Evolutionary conservation across 92 coral and sea anemone species (phyloP).

Genomic region (Montipora capitata): DNA sequence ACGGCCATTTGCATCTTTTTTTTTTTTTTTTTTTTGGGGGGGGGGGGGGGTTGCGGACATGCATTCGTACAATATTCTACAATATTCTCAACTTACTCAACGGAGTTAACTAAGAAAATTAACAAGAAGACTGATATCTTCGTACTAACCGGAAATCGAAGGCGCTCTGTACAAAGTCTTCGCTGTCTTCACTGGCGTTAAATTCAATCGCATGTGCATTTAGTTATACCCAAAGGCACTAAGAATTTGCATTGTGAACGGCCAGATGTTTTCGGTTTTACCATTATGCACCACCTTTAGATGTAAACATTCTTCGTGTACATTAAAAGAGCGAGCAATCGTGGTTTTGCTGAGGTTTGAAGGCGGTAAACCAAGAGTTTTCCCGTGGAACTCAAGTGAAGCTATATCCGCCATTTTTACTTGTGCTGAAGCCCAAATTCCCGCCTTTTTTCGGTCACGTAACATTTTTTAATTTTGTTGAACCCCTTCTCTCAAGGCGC

Average conservation of each 20-base stretch:
- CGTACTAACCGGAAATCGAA: neutral
- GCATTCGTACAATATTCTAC: too few species aligned
- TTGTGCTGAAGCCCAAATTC: too few species aligned
- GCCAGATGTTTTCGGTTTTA: constrained; percentile 23
- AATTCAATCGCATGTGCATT: constrained; percentile 9
- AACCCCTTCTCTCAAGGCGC: too few species aligned
- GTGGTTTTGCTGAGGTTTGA: neutral
- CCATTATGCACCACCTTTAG: too few species aligned
- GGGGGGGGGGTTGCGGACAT: neutral
- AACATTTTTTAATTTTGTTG: too few species aligned
- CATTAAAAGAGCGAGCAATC: neutral
- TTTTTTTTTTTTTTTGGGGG: too few species aligned
- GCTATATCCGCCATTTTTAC: too few species aligned
- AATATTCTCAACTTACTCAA: neutral
- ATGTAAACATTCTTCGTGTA: constrained; percentile 33
- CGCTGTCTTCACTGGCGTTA: constrained; percentile 21
- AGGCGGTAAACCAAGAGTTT: too few species aligned
- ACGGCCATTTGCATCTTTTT: neutral
- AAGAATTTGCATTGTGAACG: constrained; percentile 16
- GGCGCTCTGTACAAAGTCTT: constrained; percentile 30
- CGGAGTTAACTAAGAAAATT: neutral
- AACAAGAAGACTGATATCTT: neutral
- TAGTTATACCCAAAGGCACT: constrained; percentile 9
- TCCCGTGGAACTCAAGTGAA: too few species aligned
- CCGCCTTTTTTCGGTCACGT: too few species aligned